Conservation (phyloP, 2,888 invertebrate genomes). For the Orthonevra nobilis region DNA sequence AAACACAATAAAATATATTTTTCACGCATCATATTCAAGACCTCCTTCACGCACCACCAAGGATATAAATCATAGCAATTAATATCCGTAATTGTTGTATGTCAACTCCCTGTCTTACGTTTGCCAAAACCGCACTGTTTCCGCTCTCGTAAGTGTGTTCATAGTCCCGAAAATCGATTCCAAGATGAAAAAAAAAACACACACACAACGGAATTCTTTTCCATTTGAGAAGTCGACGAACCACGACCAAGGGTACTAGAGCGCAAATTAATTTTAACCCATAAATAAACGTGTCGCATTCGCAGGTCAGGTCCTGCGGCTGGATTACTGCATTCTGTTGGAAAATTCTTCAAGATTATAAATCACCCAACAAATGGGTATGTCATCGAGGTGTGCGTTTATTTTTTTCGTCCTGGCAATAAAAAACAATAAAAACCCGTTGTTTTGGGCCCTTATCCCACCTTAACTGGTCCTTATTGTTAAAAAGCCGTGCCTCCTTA, state of each 20-base stretch:
- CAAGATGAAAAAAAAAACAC: conserved; percentile 9
- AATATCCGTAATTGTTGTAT: conserved; percentile 58
- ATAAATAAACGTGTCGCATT: conserved; percentile 64
- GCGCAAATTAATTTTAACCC: conserved; percentile 60
- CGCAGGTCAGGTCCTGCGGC: conserved; percentile 54
- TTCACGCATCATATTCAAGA: conserved; percentile 57
- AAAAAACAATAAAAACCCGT: conserved; percentile 45
- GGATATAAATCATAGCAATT: conserved; percentile 57
- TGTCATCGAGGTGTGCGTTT: conserved; percentile 15
- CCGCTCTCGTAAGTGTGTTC: not conserved
- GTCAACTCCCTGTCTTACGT: conserved; percentile 47
- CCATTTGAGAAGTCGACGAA: not conserved
- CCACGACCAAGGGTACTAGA: conserved; percentile 48
- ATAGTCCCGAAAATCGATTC: conserved; percentile 32
- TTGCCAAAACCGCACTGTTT: conserved; percentile 1
- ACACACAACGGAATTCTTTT: not conserved
- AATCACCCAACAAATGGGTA: conserved; percentile 62
- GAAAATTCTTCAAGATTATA: conserved; percentile 53
- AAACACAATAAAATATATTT: conserved; percentile 48
- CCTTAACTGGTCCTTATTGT: conserved; percentile 33
- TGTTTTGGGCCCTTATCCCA: conserved; percentile 24
- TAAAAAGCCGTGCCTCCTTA: conserved; percentile 13
- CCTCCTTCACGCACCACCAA: conserved; percentile 8
- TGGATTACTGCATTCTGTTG: conserved; percentile 38
- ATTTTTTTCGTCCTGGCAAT: conserved; percentile 8